Base-by-base conservation (phyloP, 1,140 invertebrate genomes). In the Rhagoletis zephyria region DNA sequence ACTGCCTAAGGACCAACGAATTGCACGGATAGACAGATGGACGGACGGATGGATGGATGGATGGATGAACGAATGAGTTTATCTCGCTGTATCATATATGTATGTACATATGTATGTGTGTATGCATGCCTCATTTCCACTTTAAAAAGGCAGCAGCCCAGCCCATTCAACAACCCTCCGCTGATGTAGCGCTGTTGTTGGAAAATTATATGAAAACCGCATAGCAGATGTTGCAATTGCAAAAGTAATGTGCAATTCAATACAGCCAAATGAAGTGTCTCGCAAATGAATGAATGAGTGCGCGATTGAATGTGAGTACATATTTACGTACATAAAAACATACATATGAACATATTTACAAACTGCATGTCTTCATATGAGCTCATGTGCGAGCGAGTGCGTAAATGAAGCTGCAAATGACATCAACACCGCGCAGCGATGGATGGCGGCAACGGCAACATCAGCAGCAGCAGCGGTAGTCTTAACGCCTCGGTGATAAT, bases 321-420 rank as follows among this genome's bases (percentile, higher is more conserved):
- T 63, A 63, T 6, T 7, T 63, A 12, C 61, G 2, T 14, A 10
- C n/a, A n/a, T 81, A 19, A 81, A 81, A 59, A 81, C 56, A 9
- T 3, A 63, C 16, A n/a, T 14, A 63, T 16, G 48, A 81, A 14
- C 61, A 63, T 63, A 63, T 7, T 56, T 56, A 30, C 16, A 67
- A 30, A 30, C 30, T 67, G 40, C 30, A 67, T 40, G 30, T 30
- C n/a, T 40, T 5, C 64, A 67, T 63, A 4, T 67, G 64, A 67
- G 64, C 64, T 30, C 64, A 2, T 7, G 10, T 40, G n/a, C 40
- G 64, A 56, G 74, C 12, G 48, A 81, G 48, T 81, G 74, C 74
- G 74, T 81, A 81, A 81, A 81, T 81, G 74, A 81, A 81, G 74
- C 74, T 81, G 74, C 74, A 81, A 81, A 81, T 81, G 74, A 56